A percentile compares a stretch with the other conserved stretches of the same genome.
Evolutionary conservation across 2,888 invertebrate species (phyloP).

Genomic region (Lacanobia wlatinum): DNA sequence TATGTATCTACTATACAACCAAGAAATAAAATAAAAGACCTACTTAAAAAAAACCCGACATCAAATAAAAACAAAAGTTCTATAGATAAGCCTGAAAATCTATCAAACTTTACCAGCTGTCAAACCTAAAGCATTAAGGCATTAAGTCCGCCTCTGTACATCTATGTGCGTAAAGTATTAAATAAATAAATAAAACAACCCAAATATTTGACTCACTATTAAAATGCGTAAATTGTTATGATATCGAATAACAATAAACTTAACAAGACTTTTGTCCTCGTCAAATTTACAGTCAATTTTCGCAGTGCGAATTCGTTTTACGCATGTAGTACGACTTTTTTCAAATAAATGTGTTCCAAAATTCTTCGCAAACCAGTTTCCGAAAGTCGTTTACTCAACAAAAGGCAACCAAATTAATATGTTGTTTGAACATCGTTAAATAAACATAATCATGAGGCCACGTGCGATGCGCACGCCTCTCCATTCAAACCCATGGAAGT

Average conservation of each 20-base stretch:
- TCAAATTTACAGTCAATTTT: background rate
- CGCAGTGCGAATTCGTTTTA: background rate
- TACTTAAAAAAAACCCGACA: no score
- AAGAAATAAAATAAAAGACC: no score
- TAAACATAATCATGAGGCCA: constrained; percentile 88
- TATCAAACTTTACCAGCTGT: no score
- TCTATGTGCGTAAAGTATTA: no score
- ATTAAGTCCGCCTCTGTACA: no score
- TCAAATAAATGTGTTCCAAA: constrained; percentile 27
- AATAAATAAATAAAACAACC: no score
- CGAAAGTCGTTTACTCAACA: constrained; percentile 86
- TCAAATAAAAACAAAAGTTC: no score
- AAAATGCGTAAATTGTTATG: background rate
- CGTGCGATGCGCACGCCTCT: constrained; percentile 84
- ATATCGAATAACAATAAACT: background rate
- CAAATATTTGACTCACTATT: no score
- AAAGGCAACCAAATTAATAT: constrained; percentile 89
- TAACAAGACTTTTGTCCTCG: background rate
- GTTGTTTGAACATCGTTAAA: constrained; percentile 90
- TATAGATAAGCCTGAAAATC: no score
- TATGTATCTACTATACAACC: no score
- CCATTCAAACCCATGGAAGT: constrained; percentile 77
- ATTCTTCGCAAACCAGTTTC: constrained; percentile 72
- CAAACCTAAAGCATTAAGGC: no score
- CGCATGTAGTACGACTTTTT: background rate